Percentiles rank a stretch among this genome's conserved stretches.
Evolutionary conservation across 2,113 vertebrate species (phyloP).

Genomic region (Mesembrinibis cayennensis): DNA sequence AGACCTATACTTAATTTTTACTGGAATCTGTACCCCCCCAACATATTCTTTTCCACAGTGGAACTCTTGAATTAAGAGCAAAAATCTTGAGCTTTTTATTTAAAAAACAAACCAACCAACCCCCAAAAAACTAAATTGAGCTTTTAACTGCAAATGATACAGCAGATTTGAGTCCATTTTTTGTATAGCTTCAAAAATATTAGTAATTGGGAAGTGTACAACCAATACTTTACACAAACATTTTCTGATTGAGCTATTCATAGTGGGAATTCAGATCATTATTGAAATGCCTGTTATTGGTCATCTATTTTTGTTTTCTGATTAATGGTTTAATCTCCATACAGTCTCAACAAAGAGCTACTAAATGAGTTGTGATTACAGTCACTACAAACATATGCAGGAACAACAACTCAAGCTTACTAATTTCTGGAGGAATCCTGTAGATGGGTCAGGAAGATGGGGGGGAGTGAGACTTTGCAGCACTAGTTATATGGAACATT

Average conservation of each 20-base stretch:
- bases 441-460: not conserved
- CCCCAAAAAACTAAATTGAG: not conserved
- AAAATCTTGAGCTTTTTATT: not conserved
- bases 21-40: not conserved
- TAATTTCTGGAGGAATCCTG: not conserved
- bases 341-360: not conserved
- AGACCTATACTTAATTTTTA: not conserved
- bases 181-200: not conserved
- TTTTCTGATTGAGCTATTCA: not conserved
- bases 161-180: not conserved
- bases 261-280: not conserved
- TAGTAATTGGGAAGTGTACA: not conserved
- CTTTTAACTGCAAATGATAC: not conserved
- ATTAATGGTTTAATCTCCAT: not conserved
- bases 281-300: not conserved
- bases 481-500: not conserved
- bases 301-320: not conserved
- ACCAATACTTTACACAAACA: not conserved
- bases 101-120: not conserved
- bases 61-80: not conserved
- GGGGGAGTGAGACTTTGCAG: not conserved
- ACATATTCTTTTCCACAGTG: not conserved
- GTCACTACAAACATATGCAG: not conserved
- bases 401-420: not conserved
- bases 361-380: not conserved